Base-by-base conservation (phyloP, 2,797 vertebrate species). In the Heterohyrax brucei region DNA sequence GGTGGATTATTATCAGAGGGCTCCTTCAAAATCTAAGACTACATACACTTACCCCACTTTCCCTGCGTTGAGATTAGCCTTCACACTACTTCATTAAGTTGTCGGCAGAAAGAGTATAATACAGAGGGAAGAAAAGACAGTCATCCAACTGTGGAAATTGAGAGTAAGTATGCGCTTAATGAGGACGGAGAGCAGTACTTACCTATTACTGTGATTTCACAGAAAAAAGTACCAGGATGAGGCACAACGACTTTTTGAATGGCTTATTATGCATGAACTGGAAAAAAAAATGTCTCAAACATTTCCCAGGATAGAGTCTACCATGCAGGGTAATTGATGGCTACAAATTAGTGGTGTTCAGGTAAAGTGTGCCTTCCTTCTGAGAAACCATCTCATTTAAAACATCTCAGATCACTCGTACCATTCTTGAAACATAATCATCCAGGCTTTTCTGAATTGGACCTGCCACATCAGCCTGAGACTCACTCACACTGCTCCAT, bases 241-340 rank as follows among this genome's bases (percentile, higher is more conserved):
- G 73, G 46, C 59, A 87, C 79, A 79, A 24, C 83, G 85, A 80
- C 75, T 95, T 94, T 97, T 92, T 85, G 93, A 95, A 97, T 70
- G 87, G 91, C 93, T 87, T 90, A 33, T 93, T 89, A 91, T 80
- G n/a, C 77, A 91, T 10, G n/a, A 83, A 87, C 56, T 46, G 2
- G 59, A 30, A 46, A 89, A 89, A 92, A 68, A 92, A 92, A 90
- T 33, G 68, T 73, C 73, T 93, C 30, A 39, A 59, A 61, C 78
- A n/a, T 93, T 89, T 96, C 80, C 59, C 53, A 94, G 80, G 93
- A 91, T 48, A 89, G 53, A 94, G 50, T 72, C 30, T 22, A 79
- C 72, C 56, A 95, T 59, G 56, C n/a, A 64, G 33, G 76, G 79
- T 90, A 94, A 98, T 78, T 92, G 96, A 75, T 50, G 70, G 72